These are phyloP conservation scores for Podocnemis expansa DNA, from an alignment of 2,113 vertebrate genomes.

Conservation along the genomic window DNA sequence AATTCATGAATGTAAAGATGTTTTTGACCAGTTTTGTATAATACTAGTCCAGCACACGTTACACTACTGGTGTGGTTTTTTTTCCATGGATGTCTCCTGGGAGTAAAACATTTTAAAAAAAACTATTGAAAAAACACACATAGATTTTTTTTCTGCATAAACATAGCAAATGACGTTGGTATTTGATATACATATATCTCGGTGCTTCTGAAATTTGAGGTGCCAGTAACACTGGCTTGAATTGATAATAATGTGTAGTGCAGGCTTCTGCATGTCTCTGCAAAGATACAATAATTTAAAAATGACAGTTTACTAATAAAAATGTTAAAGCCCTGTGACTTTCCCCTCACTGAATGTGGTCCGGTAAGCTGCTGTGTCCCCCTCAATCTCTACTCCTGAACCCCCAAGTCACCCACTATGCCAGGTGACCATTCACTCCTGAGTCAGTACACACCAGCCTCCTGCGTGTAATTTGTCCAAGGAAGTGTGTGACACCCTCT, in stretches of 20 bases:
- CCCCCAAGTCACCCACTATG: too few species aligned
- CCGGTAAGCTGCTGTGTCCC: too few species aligned
- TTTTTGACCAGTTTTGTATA: neutral
- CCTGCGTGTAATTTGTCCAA: too few species aligned
- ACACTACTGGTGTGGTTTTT: neutral
- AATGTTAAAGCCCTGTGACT: rapidly evolving
- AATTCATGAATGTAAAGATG: neutral
- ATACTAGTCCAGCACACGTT: neutral
- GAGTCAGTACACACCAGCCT: too few species aligned
- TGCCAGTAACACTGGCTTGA: neutral
- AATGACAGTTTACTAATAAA: neutral
- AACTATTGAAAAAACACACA: neutral
- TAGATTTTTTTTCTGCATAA: too few species aligned
- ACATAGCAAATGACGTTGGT: neutral
- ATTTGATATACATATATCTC: neutral
- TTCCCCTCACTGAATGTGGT: too few species aligned
- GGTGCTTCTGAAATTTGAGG: neutral
- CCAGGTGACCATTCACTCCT: too few species aligned
- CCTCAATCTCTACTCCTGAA: too few species aligned
- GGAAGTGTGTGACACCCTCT: too few species aligned
- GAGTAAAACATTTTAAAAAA: too few species aligned
- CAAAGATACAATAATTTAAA: neutral
- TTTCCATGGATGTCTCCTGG: neutral
- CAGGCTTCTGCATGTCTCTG: neutral
- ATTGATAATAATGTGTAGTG: neutral